phyloP scores from a whole-genome alignment of 2,797 vertebrate genomes.

The Danio aesculapii region DNA sequence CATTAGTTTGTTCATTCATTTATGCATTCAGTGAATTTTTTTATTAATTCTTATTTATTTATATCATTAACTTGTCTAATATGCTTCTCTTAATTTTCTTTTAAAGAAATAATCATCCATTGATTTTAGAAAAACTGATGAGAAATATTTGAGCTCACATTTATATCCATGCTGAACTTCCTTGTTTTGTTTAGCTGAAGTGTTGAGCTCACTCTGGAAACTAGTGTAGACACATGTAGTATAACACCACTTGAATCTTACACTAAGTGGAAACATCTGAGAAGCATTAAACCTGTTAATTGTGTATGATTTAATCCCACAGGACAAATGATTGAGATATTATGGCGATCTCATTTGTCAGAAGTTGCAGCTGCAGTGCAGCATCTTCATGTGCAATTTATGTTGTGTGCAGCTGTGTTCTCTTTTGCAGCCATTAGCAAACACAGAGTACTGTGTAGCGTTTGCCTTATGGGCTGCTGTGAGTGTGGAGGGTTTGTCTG shows the following conservation, averaged over 20 bases:
- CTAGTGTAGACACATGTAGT: not conserved
- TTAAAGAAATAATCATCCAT: not conserved
- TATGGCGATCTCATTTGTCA: not conserved
- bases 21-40: not conserved
- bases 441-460: not conserved
- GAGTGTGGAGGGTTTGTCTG: conserved; percentile 26
- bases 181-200: not conserved
- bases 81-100: not conserved
- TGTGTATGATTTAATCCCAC: not conserved
- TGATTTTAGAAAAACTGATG: not conserved
- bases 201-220: not conserved
- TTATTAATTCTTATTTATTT: not conserved
- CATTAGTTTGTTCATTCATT: too few species aligned
- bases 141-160: not conserved
- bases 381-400: conserved; percentile 9
- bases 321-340: not conserved
- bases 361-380: not conserved
- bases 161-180: not conserved
- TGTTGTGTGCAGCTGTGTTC: not conserved
- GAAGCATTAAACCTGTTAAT: not conserved
- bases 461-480: conserved; percentile 22
- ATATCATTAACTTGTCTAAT: not conserved
- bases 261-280: not conserved
- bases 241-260: not conserved
- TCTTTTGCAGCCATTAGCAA: conserved; percentile 13